phyloP scores from a whole-genome alignment of 2,113 vertebrate genomes.

The Neogobius melanostomus region DNA sequence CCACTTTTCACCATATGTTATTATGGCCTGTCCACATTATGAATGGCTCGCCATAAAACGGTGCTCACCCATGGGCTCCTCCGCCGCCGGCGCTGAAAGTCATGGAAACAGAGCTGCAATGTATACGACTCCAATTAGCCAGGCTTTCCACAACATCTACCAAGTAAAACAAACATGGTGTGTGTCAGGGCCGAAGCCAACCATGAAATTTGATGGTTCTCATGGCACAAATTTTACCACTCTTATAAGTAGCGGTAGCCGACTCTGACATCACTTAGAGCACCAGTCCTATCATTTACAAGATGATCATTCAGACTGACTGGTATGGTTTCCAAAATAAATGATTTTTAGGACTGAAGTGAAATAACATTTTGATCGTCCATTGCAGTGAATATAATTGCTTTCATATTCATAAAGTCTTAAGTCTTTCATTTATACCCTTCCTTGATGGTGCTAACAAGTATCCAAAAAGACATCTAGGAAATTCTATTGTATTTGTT shows the following conservation, averaged over 20 bases:
- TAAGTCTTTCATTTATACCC: no score
- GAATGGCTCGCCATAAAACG: constrained; percentile 50
- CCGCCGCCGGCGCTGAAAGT: constrained; percentile 31
- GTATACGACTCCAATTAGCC: constrained; percentile 24
- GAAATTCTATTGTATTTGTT: no score
- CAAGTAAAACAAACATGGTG: constrained; percentile 38
- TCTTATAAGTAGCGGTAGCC: neutral
- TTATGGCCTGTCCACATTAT: constrained; percentile 64
- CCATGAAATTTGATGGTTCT: neutral
- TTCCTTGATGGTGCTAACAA: no score
- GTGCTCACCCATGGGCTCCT: constrained; percentile 38
- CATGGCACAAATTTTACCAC: constrained; percentile 1
- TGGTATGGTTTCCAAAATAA: neutral
- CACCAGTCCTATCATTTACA: neutral
- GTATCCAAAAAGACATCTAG: no score
- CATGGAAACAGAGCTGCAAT: constrained; percentile 33
- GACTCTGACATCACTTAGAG: neutral
- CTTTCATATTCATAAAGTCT: no score
- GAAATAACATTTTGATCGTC: no score
- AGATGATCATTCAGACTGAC: neutral
- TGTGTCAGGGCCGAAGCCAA: constrained; percentile 4
- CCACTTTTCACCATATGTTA: constrained; percentile 47
- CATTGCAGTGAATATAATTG: no score
- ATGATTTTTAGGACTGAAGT: no score
- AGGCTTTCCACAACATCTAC: constrained; percentile 36